Base-by-base conservation (phyloP, 1,140 invertebrate genomes). In the Gryllus bimaculatus region DNA sequence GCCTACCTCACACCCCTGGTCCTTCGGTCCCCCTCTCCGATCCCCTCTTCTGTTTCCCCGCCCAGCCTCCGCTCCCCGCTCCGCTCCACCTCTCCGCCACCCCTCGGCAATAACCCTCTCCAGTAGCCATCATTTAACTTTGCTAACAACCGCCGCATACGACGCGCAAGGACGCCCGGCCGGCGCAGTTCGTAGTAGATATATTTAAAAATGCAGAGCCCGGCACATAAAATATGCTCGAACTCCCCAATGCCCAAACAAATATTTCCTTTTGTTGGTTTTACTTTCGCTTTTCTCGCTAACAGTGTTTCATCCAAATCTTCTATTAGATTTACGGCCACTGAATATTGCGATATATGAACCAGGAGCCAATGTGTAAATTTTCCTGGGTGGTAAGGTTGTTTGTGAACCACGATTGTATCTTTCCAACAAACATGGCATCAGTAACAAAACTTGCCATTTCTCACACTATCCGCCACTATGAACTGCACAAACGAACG, bases 221-320 rank as follows among this genome's bases (percentile, higher is more conserved):
- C 54, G 10, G 18, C 54, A 66, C 54, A 66, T 66, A 66, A 66
- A 66, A 66, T 66, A 66, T 66, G 54, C 54, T 18, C 54, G 54
- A 66, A 66, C 54, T 66, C 54, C 54, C 54, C 54, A 18, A 66
- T 66, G 10, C 54, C 54, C 54, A 18, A 10, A 18, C 54, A 66
- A 66, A 66, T 66, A 66, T 66, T 66, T 66, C 54, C 54, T 66
- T 66, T 66, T 66, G 54, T 66, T 66, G 54, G 54, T 66, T 66
- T 66, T 66, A 66, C 54, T 66, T 66, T 66, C 54, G 18, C 54
- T 66, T 66, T 18, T 66, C 54, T 66, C 54, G 54, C 18, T 10
- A 18, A 66, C 54, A 66, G 54, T 66, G 54, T 66, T 66, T 66
- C 18, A 66, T 18, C 54, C 54, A 66, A 66, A 66, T 66, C 54